Base-by-base conservation (phyloP, 2,797 vertebrate species). In the Hippocampus kuda region DNA sequence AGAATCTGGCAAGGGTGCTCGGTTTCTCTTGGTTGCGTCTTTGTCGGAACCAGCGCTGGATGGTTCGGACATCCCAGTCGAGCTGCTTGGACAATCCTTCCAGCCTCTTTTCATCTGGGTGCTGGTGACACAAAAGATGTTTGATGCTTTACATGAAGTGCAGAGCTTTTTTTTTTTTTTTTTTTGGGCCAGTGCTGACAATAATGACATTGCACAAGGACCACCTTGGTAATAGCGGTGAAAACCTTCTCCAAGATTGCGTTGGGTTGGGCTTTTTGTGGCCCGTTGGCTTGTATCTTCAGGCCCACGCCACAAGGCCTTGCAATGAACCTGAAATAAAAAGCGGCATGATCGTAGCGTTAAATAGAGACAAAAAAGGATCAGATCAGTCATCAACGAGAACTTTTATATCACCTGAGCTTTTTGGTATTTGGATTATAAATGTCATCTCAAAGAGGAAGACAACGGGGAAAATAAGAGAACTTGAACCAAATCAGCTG, bases 211-310 rank as follows among this genome's bases (percentile, higher is more conserved):
- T 65, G 24, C 5, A 30, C 12, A 10, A 73, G 67, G 16, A 42
- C 3, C 73, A 97, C 97, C 96, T 98, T 99, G 65, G 97, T 99
- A 79, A 99, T 99, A 38, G 97, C 95, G 49, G 94, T 98, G 89
- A 99, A 99, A 79, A 99, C 97, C 88, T 99, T 99, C 88, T 99
- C 97, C 90, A 99, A 84, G 76, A 99, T 99, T 57, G 97, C 97
- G 67, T 98, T 98, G 77, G 92, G 94, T 72, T 95, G 95, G 69
- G 97, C 97, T 85, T 93, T 97, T 72, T 95, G 95, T 5, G 96
- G 96, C 81, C 95, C 97, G 2, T 85, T 97, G 73, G 93, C 92
- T 90, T 99, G 97, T 80, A 99, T 98, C 87, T 96, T 97, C 82
- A 99, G 92, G 76, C 94, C 95, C 89, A 96, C 93, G 66, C 96